Percentiles rank a stretch among this genome's conserved stretches.
These are phyloP conservation scores for Halcyon senegalensis DNA, from an alignment of 2,113 vertebrate species.

Conservation along the genomic window DNA sequence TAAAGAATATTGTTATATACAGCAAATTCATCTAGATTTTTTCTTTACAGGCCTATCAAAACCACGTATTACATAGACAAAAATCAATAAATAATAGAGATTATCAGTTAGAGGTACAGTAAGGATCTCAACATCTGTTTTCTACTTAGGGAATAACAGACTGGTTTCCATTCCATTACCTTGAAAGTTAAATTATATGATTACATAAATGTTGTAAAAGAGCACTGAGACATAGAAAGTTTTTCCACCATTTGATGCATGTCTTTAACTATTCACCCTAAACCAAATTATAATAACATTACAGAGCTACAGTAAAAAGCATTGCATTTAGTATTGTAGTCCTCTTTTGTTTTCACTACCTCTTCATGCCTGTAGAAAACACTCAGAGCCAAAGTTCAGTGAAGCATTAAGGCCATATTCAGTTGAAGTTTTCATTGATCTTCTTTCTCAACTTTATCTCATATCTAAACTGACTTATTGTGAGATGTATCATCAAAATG, in stretches of 20 bases:
- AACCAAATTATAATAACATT: neutral
- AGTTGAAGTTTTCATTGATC: neutral
- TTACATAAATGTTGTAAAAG: neutral
- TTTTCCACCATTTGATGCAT: neutral
- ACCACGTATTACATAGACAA: constrained; percentile 29
- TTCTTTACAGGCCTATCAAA: constrained; percentile 60
- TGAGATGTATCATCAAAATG: neutral
- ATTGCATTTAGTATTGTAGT: neutral
- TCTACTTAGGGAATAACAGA: constrained; percentile 24
- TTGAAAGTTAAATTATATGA: constrained; percentile 14
- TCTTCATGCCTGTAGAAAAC: constrained; percentile 3
- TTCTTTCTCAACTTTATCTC: neutral
- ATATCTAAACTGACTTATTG: neutral
- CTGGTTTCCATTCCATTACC: constrained; percentile 1
- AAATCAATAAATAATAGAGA: constrained; percentile 59
- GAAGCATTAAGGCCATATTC: neutral
- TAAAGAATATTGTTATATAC: constrained; percentile 56
- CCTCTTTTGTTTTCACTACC: neutral
- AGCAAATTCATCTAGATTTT: constrained; percentile 24
- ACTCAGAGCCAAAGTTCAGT: neutral
- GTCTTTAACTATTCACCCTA: neutral
- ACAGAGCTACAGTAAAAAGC: neutral
- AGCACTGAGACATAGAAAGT: constrained; percentile 7
- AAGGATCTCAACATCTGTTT: constrained; percentile 28
- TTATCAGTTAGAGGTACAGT: constrained; percentile 31